These are phyloP conservation scores for Xiphophorus hellerii DNA, from an alignment of 2,113 vertebrate species.

Conservation along the genomic window DNA sequence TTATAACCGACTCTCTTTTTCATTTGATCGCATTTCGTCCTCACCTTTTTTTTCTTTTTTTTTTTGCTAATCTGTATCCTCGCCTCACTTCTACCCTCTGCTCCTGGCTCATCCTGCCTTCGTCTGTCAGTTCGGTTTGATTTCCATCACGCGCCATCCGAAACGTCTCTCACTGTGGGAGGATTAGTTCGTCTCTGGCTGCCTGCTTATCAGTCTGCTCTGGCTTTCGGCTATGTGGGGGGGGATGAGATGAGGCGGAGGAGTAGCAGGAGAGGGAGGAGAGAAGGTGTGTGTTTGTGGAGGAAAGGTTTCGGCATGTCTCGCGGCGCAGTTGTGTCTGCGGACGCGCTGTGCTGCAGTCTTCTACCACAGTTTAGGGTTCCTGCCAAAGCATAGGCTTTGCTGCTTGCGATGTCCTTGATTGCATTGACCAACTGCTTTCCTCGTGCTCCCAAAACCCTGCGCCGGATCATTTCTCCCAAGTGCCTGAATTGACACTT, in stretches of 20 bases:
- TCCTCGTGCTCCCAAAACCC: slow-evolving; percentile 25
- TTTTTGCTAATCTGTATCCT: slow-evolving; percentile 45
- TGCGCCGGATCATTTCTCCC: slow-evolving; percentile 58
- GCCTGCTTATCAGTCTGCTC: slow-evolving; percentile 76
- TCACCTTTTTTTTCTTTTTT: slow-evolving; percentile 7
- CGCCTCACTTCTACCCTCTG: slow-evolving; percentile 40
- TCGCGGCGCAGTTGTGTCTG: slow-evolving; percentile 42
- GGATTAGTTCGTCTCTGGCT: slow-evolving; percentile 76
- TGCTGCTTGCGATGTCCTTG: neutral
- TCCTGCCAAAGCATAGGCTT: neutral
- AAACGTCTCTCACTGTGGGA: slow-evolving; percentile 59
- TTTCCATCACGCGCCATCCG: slow-evolving; percentile 61
- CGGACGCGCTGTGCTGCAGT: slow-evolving; percentile 46
- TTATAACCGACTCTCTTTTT: slow-evolving; percentile 34
- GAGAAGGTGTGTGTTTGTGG: slow-evolving; percentile 5
- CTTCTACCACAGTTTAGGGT: slow-evolving; percentile 17
- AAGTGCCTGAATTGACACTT: slow-evolving; percentile 58
- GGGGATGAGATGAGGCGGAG: slow-evolving; percentile 12
- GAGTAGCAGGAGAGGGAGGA: slow-evolving; percentile 14
- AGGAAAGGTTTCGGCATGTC: slow-evolving; percentile 49
- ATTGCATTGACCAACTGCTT: slow-evolving; percentile 6
- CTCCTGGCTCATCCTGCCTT: slow-evolving; percentile 14
- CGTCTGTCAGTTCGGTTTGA: slow-evolving; percentile 43
- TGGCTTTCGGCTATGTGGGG: slow-evolving; percentile 51
- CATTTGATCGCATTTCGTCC: slow-evolving; percentile 20